Percentiles rank a stretch among this genome's conserved stretches.
phyloP scores from a whole-genome alignment of 2,113 vertebrate genomes.

The Pelusios castaneus region DNA sequence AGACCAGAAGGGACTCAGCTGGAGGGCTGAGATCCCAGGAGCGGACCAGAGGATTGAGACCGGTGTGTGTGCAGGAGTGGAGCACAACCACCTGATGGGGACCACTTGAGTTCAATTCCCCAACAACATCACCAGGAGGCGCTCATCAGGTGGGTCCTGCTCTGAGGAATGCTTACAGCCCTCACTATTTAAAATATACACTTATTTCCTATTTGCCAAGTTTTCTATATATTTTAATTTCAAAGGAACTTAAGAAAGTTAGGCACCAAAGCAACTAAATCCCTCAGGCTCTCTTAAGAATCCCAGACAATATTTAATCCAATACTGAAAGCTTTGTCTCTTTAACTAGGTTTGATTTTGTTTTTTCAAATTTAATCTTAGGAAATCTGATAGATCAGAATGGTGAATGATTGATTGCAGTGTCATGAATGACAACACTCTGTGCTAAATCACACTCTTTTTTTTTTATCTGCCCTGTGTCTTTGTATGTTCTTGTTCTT shows the following conservation, averaged over 20 bases:
- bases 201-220: neutral
- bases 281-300: neutral
- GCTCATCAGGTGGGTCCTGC: no score
- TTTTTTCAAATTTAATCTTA: neutral
- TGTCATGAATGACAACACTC: slow-evolving; percentile 31
- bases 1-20: no score
- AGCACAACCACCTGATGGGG: no score
- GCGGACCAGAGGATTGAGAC: no score
- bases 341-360: neutral
- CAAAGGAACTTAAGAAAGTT: neutral
- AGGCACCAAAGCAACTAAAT: neutral
- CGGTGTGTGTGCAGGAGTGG: no score
- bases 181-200: neutral
- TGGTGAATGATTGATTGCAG: slow-evolving; percentile 31
- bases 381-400: slow-evolving; percentile 37
- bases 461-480: neutral
- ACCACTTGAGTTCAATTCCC: no score
- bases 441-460: slow-evolving; percentile 5
- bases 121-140: no score
- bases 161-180: no score
- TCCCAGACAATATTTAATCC: neutral
- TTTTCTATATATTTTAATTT: neutral
- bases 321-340: neutral
- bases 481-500: slow-evolving; percentile 7
- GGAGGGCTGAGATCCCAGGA: no score